Percentiles rank a stretch among this genome's conserved stretches.
Conservation (phyloP, 2,888 invertebrate genomes). For the Patella caerulea region DNA sequence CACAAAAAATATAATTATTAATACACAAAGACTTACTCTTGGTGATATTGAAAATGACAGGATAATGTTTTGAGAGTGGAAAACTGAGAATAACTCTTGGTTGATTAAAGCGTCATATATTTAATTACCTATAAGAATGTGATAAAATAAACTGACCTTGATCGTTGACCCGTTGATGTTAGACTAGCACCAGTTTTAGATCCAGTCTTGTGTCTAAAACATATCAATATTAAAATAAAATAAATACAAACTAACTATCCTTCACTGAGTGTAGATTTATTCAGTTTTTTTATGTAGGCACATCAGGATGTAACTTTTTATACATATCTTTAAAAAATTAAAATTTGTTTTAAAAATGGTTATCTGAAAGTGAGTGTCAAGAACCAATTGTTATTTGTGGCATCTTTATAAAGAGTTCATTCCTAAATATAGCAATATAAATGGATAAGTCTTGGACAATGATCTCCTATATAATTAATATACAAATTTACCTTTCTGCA, state of each 20-base stretch:
- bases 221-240: background rate
- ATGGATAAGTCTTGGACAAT: no score
- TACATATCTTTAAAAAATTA: no score
- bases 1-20: background rate
- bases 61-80: background rate
- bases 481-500: constrained; percentile 61
- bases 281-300: background rate
- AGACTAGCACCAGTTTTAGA: constrained; percentile 29
- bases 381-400: background rate
- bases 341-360: no score
- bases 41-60: background rate
- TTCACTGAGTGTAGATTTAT: constrained; percentile 26
- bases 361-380: background rate
- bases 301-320: no score
- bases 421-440: background rate
- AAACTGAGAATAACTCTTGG: background rate
- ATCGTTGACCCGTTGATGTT: constrained; percentile 51
- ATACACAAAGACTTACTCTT: no score
- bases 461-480: no score
- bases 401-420: background rate
- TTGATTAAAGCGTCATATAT: background rate
- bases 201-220: background rate
- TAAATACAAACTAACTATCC: constrained; percentile 13
- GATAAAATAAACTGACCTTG: constrained; percentile 42
- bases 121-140: no score